Evolutionary conservation across 2,888 invertebrate genomes (phyloP).

Genomic region (Drosophila multiciliata): DNA sequence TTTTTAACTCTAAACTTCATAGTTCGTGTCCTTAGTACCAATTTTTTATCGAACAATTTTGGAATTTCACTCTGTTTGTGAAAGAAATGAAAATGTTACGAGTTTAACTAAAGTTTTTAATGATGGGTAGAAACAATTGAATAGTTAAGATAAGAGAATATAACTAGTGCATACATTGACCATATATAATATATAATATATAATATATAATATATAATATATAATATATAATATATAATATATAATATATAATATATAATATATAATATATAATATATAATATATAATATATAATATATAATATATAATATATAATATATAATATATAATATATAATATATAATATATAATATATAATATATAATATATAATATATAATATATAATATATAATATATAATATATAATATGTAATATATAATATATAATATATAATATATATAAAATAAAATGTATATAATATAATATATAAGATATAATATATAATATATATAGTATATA

Average conservation of each 20-base stretch:
- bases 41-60: background rate
- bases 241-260: conserved; percentile 22
- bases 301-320: conserved; percentile 30
- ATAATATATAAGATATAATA: conserved; percentile 13
- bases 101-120: conserved; percentile 38
- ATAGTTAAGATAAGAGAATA: conserved; percentile 59
- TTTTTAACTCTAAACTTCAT: conserved; percentile 60
- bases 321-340: conserved; percentile 38
- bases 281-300: conserved; percentile 39
- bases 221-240: conserved; percentile 37
- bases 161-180: conserved; percentile 66
- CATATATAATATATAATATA: conserved; percentile 39
- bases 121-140: conserved; percentile 39
- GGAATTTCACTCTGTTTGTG: conserved; percentile 7
- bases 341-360: conserved; percentile 24
- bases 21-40: conserved; percentile 54
- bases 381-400: conserved; percentile 22
- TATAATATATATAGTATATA: conserved; percentile 43
- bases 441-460: conserved; percentile 35
- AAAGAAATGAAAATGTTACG: conserved; percentile 28
- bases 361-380: conserved; percentile 37
- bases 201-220: conserved; percentile 24
- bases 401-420: conserved; percentile 39
- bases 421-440: conserved; percentile 33
- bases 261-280: conserved; percentile 39